These are phyloP conservation scores for Brenthis daphne DNA, from an alignment of 2,888 invertebrate genomes.

Conservation along the genomic window DNA sequence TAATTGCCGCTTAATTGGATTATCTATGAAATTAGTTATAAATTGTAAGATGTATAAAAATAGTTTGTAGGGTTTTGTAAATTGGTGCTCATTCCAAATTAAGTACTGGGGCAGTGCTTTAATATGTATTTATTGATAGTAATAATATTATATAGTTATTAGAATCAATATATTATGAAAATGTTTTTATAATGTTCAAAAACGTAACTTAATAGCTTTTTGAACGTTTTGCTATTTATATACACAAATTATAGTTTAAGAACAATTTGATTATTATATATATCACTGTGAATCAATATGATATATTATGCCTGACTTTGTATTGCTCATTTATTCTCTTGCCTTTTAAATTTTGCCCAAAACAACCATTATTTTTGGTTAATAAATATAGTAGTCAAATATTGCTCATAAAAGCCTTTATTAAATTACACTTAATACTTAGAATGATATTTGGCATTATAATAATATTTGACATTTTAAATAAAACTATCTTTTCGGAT, in stretches of 20 bases:
- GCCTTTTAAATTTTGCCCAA: background rate
- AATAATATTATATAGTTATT: background rate
- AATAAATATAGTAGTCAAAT: background rate
- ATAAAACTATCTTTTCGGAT: too few species aligned
- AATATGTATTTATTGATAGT: conserved; percentile 2
- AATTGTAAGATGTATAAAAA: background rate
- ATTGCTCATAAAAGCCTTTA: background rate
- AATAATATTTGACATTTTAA: too few species aligned
- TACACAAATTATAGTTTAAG: background rate
- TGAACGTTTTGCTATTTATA: background rate
- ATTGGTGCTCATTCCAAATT: conserved; percentile 22
- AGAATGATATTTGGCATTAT: too few species aligned
- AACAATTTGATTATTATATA: background rate
- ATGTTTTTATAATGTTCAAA: background rate
- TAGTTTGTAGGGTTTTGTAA: conserved; percentile 10
- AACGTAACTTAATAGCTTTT: too few species aligned
- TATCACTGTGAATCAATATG: background rate
- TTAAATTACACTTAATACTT: too few species aligned
- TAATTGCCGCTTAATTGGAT: background rate
- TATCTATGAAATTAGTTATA: conserved; percentile 2
- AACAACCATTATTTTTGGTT: background rate
- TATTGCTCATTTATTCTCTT: conserved; percentile 9
- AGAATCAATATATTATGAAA: conserved; percentile 4
- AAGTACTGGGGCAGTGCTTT: conserved; percentile 12
- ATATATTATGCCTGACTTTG: background rate